A percentile compares a stretch with the other conserved stretches of the same genome.
Conservation (phyloP, 2,797 vertebrate species). For the Poecilia gillii region DNA sequence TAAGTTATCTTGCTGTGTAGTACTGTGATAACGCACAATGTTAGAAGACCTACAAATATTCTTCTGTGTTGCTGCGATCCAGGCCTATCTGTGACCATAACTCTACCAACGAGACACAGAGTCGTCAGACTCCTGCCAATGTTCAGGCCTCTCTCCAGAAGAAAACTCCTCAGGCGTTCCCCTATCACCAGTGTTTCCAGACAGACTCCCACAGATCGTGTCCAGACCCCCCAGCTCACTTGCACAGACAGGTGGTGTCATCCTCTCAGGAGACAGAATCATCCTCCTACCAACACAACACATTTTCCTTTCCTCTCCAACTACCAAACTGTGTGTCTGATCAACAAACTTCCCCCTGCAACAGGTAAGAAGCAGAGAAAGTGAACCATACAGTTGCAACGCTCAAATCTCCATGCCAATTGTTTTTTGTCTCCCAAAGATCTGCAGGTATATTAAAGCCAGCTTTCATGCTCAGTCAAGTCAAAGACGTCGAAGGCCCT, state of each 20-base stretch:
- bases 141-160: slow-evolving; percentile 39
- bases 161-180: slow-evolving; percentile 23
- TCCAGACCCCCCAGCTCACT: slow-evolving; percentile 23
- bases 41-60: background rate
- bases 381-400: background rate
- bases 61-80: slow-evolving; percentile 25
- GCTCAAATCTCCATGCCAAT: background rate
- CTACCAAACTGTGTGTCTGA: slow-evolving; percentile 14
- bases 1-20: background rate
- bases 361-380: slow-evolving; percentile 42
- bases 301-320: slow-evolving; percentile 23
- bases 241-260: slow-evolving; percentile 27
- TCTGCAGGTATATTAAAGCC: slow-evolving; percentile 40
- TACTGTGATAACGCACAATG: background rate
- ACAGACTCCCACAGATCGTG: slow-evolving; percentile 38
- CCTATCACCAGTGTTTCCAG: slow-evolving; percentile 49
- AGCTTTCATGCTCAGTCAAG: slow-evolving; percentile 31
- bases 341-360: slow-evolving; percentile 17
- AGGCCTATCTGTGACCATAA: slow-evolving; percentile 16
- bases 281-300: slow-evolving; percentile 10
- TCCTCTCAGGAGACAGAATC: slow-evolving; percentile 31
- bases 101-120: slow-evolving; percentile 30
- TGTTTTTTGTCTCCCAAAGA: slow-evolving; percentile 39
- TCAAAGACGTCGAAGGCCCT: slow-evolving; percentile 10
- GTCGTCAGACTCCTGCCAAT: slow-evolving; percentile 29